Conservation (phyloP, 2,888 invertebrate genomes). For the Sinohyriopsis cumingii region DNA sequence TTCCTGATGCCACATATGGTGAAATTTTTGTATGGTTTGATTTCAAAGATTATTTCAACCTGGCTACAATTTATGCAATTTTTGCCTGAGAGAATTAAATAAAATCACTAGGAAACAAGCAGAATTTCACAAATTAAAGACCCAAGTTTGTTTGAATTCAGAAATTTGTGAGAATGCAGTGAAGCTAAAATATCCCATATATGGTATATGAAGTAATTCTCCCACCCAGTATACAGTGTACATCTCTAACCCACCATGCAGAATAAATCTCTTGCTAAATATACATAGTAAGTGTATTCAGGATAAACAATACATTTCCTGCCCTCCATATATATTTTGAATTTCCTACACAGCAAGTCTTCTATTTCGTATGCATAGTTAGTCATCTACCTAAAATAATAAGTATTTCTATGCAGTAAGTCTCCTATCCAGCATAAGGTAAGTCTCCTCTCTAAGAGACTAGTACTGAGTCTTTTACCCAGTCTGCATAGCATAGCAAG, state of each 20-base stretch:
- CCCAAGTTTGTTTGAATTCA: no score
- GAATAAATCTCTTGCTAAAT: constrained; percentile 46
- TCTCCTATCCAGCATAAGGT: no score
- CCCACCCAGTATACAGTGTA: not conserved
- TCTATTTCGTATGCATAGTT: no score
- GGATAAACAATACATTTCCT: constrained; percentile 52
- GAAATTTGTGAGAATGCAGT: constrained; percentile 27
- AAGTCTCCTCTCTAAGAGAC: no score
- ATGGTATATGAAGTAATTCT: constrained; percentile 52
- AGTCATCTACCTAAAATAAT: no score
- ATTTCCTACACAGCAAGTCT: not conserved
- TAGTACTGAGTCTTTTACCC: no score
- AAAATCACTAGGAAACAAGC: no score
- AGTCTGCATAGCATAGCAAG: no score
- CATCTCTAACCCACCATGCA: constrained; percentile 19
- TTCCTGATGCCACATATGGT: not conserved
- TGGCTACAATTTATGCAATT: constrained; percentile 40
- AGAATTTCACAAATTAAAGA: no score
- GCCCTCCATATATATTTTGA: constrained; percentile 49
- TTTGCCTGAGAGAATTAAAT: no score
- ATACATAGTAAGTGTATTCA: constrained; percentile 54
- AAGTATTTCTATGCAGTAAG: no score
- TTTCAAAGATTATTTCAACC: constrained; percentile 52
- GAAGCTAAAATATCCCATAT: constrained; percentile 50
- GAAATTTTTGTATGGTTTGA: constrained; percentile 20